Conservation (phyloP, 2,888 invertebrate species). For the Pterostichus niger region DNA sequence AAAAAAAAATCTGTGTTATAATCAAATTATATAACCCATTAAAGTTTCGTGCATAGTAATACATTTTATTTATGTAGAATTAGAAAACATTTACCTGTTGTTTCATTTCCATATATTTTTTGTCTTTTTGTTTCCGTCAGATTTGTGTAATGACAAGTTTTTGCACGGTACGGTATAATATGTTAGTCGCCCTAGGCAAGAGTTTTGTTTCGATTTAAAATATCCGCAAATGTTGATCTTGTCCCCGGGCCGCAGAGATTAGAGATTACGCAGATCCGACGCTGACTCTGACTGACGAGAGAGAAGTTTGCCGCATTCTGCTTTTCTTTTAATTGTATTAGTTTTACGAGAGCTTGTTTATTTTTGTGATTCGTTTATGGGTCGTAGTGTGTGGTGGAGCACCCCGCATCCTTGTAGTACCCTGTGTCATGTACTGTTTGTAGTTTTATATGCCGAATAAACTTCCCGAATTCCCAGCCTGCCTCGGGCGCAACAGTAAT, state of each 20-base stretch:
- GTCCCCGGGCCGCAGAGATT: neutral
- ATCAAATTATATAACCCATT: no score
- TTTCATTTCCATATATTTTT: no score
- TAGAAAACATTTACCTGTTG: no score
- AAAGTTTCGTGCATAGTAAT: no score
- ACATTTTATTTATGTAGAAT: no score
- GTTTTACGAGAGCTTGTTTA: constrained; percentile 58
- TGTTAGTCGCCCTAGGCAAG: no score
- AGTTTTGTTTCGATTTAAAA: no score
- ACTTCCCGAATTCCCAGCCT: constrained; percentile 49
- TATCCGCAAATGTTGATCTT: constrained; percentile 5
- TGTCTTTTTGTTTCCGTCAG: no score
- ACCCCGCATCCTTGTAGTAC: neutral
- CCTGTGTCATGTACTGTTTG: neutral
- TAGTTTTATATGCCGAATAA: constrained; percentile 53
- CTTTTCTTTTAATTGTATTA: constrained; percentile 64
- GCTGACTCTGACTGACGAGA: neutral
- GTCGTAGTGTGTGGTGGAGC: constrained; percentile 22
- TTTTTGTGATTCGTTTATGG: constrained; percentile 60
- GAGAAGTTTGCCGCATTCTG: constrained; percentile 26
- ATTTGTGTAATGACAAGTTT: no score
- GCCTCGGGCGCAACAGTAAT: constrained; percentile 57
- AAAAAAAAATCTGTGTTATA: no score
- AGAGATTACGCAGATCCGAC: constrained; percentile 1
- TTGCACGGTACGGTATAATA: no score